A percentile compares a stretch with the other conserved stretches of the same genome.
phyloP scores from a whole-genome alignment of 2,888 invertebrate genomes.

The Ochropleura plecta region DNA sequence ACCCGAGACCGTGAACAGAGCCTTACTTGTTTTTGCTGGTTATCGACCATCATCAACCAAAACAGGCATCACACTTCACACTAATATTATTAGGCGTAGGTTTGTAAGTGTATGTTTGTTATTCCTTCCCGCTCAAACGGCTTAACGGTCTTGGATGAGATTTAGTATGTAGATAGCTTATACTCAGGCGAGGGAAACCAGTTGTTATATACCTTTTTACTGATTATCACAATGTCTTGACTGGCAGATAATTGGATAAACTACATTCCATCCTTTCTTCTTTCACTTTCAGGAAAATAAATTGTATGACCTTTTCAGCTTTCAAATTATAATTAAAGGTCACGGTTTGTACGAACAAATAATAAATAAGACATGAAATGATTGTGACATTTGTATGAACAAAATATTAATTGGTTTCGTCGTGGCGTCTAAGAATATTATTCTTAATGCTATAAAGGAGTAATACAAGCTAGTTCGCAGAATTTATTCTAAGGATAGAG shows the following conservation, averaged over 20 bases:
- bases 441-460: neutral
- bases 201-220: neutral
- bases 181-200: no score
- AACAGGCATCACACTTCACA: no score
- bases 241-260: slow-evolving; percentile 9
- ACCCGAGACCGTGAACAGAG: neutral
- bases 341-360: slow-evolving; percentile 1
- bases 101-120: no score
- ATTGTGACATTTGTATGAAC: slow-evolving; percentile 3
- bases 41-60: no score
- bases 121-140: no score
- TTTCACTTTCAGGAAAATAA: neutral
- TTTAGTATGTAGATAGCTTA: no score
- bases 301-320: slow-evolving; percentile 16
- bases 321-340: slow-evolving; percentile 22
- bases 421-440: slow-evolving; percentile 2
- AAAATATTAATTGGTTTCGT: slow-evolving; percentile 10
- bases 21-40: neutral
- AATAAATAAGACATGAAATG: slow-evolving; percentile 1
- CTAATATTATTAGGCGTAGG: no score
- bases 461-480: slow-evolving; percentile 2
- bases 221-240: slow-evolving; percentile 2
- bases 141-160: no score
- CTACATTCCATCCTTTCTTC: neutral
- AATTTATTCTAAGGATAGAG: neutral